Evolutionary conservation across 2,113 vertebrate genomes (phyloP).

Genomic region (Amphilophus citrinellus): DNA sequence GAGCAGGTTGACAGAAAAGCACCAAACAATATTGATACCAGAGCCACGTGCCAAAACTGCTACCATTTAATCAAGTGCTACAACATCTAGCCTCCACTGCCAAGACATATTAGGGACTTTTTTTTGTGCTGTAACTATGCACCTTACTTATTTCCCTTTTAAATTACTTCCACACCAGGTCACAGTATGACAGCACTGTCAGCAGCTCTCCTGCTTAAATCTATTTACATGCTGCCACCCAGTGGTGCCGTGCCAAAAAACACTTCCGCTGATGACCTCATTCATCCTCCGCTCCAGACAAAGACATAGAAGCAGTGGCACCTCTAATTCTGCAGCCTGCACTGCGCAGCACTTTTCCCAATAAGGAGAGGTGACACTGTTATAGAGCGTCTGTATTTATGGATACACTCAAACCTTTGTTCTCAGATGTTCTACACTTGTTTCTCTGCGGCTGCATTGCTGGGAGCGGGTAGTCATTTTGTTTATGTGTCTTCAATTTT

Average conservation of each 20-base stretch:
- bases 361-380: slow-evolving; percentile 47
- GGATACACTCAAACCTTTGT: slow-evolving; percentile 47
- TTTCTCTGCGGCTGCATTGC: slow-evolving; percentile 2
- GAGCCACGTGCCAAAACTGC: not conserved
- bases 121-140: not conserved
- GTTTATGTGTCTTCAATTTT: slow-evolving; percentile 5
- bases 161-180: not conserved
- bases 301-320: slow-evolving; percentile 58
- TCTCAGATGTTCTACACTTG: slow-evolving; percentile 28
- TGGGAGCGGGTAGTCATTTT: not conserved
- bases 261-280: slow-evolving; percentile 51
- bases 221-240: slow-evolving; percentile 77
- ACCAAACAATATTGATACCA: no score
- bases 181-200: not conserved
- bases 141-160: not conserved
- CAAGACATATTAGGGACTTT: not conserved
- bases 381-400: slow-evolving; percentile 54
- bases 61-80: not conserved
- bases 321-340: slow-evolving; percentile 62
- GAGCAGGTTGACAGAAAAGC: slow-evolving; percentile 1
- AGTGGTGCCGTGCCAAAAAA: slow-evolving; percentile 53
- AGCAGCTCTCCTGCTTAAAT: not conserved
- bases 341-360: slow-evolving; percentile 53
- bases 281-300: slow-evolving; percentile 55
- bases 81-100: not conserved